Base-by-base conservation (phyloP, 1,140 invertebrate genomes). In the Sitobion miscanthi region DNA sequence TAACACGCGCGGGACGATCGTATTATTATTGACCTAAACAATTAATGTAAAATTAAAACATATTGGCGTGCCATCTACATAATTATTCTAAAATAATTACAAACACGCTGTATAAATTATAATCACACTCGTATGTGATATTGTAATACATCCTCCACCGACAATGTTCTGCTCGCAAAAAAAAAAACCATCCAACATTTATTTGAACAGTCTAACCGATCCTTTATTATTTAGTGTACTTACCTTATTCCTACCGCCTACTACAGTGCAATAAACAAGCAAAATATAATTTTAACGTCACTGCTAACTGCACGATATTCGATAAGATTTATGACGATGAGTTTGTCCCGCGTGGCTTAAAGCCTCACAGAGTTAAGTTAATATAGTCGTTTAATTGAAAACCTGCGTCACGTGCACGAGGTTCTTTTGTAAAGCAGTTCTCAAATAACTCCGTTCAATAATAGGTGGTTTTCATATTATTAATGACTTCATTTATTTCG, bases 341-440 rank as follows among this genome's bases (percentile, higher is more conserved):
- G 62, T 77, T 77, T 77, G 62, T 77, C 62, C 62, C 62, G 62
- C 14, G 62, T n/a, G 62, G 30, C 30, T 77, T 77, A 77, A 77
- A 77, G 62, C 62, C 62, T 77, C 62, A 77, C 30, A n/a, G 62
- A 77, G 30, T 77, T 77, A 35, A 77, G 62, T 77, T 77, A 77
- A 77, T 77, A 77, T 77, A 77, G 62, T 77, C 62, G 62, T 77
- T 77, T 77, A 77, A 77, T 77, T 77, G 62, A 77, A 77, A 77
- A 77, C 62, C 62, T 77, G 62, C n/a, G n/a, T 77, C 62, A n/a
- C n/a, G 62, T 77, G 62, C 30, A 77, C 62, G n/a, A 77, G 30
- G 62, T 77, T 77, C 62, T 77, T 77, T 77, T 77, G 62, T n/a
- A 35, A 77, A 77, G 62, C 62, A 77, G 52, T 54, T 77, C 30